Percentiles rank a stretch among this genome's conserved stretches.
Evolutionary conservation across 1,140 invertebrate species (phyloP).

Genomic region (Drosophila subpulchrella): DNA sequence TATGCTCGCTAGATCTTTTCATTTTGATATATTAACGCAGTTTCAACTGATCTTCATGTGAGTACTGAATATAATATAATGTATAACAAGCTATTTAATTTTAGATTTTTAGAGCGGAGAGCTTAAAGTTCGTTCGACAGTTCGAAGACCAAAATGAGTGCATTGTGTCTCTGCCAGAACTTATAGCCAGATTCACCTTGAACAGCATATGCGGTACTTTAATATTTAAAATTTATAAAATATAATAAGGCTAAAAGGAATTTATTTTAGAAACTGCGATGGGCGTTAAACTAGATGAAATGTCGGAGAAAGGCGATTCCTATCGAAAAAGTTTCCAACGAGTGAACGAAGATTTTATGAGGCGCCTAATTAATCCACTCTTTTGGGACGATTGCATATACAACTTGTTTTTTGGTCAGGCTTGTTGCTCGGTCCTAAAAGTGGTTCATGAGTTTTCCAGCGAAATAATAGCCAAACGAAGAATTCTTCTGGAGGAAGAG

Average conservation of each 20-base stretch:
- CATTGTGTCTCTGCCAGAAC: conserved; percentile 44
- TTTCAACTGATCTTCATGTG: conserved; percentile 89
- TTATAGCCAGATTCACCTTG: conserved; percentile 88
- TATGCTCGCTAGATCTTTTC: conserved; percentile 94
- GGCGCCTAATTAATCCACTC: conserved; percentile 60
- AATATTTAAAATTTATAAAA: not conserved
- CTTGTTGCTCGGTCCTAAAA: conserved; percentile 40
- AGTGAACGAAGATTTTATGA: conserved; percentile 65
- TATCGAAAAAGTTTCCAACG: conserved; percentile 65
- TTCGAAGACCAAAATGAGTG: conserved; percentile 38
- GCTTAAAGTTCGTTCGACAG: conserved; percentile 67
- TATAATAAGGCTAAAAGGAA: not conserved
- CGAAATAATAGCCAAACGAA: conserved; percentile 68
- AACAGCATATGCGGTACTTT: conserved; percentile 90
- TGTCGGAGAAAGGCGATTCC: conserved; percentile 62
- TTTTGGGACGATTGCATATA: conserved; percentile 48
- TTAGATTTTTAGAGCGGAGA: conserved; percentile 76
- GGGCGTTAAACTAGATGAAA: conserved; percentile 87
- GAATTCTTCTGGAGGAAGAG: conserved; percentile 55
- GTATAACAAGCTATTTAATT: too few relatives aligned
- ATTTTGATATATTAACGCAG: conserved; percentile 93
- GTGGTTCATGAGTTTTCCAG: conserved; percentile 68
- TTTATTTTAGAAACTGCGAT: conserved; percentile 90
- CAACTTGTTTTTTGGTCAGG: conserved; percentile 45
- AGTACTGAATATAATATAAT: conserved; percentile 36